A percentile compares a stretch with the other conserved stretches of the same genome.
phyloP scores from a whole-genome alignment of 2,113 vertebrate species.

The Zosterops hypoxanthus region DNA sequence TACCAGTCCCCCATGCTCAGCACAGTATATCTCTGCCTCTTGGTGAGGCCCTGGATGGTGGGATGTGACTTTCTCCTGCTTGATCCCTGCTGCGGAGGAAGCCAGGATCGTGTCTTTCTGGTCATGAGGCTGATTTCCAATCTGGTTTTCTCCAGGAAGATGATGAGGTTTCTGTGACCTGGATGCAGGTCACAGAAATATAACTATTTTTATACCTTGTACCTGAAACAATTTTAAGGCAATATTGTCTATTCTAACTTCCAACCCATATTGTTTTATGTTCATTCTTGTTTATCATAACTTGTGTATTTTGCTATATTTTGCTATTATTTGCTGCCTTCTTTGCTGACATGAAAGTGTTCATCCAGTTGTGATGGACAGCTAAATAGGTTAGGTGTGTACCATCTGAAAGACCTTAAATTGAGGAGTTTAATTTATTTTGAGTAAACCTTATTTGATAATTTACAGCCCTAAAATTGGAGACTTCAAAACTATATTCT shows the following conservation, averaged over 20 bases:
- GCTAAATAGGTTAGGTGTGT: background rate
- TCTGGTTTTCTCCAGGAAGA: background rate
- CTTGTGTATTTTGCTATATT: background rate
- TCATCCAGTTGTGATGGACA: background rate
- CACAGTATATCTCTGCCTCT: background rate
- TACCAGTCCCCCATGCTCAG: background rate
- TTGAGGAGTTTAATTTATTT: background rate
- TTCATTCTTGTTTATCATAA: background rate
- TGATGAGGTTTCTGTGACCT: background rate
- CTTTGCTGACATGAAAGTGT: background rate
- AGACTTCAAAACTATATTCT: background rate
- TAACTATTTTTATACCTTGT: background rate
- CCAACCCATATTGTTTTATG: background rate
- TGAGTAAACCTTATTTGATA: background rate
- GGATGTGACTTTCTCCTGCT: background rate
- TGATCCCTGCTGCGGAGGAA: background rate
- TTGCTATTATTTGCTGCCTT: background rate
- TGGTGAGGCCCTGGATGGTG: accelerated
- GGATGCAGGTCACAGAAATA: background rate
- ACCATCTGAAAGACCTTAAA: background rate
- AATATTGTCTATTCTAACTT: background rate
- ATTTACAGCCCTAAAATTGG: background rate
- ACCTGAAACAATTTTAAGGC: background rate
- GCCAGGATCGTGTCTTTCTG: accelerated
- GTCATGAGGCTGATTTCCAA: background rate